Percentiles rank a stretch among this genome's conserved stretches.
phyloP scores from a whole-genome alignment of 2,113 vertebrate species.

The Tapirus terrestris region DNA sequence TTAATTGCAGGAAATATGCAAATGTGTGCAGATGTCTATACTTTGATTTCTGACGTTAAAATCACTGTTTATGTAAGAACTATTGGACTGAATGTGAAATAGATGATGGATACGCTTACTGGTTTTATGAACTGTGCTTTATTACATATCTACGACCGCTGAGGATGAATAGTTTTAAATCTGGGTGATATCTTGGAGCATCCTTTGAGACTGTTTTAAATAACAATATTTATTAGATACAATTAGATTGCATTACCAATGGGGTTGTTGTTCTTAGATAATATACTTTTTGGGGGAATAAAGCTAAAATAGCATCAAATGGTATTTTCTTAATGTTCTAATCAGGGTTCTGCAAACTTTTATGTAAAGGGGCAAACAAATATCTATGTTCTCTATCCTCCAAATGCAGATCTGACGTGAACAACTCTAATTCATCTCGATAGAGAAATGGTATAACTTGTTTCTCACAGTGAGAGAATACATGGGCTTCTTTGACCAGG shows the following conservation, averaged over 20 bases:
- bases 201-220: not conserved
- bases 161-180: not conserved
- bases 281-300: not conserved
- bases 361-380: not conserved
- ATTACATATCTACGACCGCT: not conserved
- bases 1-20: not conserved
- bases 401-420: too few species aligned
- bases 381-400: not conserved
- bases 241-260: not conserved
- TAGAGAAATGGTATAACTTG: too few species aligned
- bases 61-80: not conserved
- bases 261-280: not conserved
- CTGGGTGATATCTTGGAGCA: not conserved
- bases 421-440: too few species aligned
- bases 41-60: not conserved
- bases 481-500: too few species aligned
- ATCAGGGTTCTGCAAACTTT: not conserved
- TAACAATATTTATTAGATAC: not conserved
- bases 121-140: too few species aligned
- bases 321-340: not conserved
- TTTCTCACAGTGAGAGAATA: too few species aligned
- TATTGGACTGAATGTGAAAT: not conserved
- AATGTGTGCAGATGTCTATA: not conserved
- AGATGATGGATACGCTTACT: not conserved
- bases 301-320: not conserved